Evolutionary conservation across 2,888 invertebrate genomes (phyloP).

Genomic region (Agelastica alni): DNA sequence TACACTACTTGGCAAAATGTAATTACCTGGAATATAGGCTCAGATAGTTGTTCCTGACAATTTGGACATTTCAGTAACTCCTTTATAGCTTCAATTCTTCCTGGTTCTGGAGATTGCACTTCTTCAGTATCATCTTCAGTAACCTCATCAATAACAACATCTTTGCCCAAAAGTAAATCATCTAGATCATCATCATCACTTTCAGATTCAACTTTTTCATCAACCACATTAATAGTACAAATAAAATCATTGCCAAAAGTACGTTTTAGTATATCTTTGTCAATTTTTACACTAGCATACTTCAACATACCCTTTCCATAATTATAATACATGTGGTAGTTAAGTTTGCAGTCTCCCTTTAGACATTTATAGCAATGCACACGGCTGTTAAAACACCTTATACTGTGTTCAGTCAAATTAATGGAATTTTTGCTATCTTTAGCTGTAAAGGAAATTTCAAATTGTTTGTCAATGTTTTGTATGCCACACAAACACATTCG

Average conservation of each 20-base stretch:
- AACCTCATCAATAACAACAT: conserved; percentile 31
- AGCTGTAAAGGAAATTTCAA: conserved; percentile 22
- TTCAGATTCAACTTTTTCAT: conserved; percentile 21
- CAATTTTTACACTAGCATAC: conserved; percentile 21
- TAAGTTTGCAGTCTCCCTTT: conserved; percentile 27
- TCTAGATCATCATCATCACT: conserved; percentile 27
- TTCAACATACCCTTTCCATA: conserved; percentile 28
- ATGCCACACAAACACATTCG: conserved; percentile 24
- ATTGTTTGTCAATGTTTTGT: conserved; percentile 22
- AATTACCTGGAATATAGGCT: conserved; percentile 21
- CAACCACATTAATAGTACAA: conserved; percentile 26
- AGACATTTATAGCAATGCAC: conserved; percentile 31
- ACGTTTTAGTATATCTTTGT: conserved; percentile 23
- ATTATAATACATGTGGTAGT: conserved; percentile 21
- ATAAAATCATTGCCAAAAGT: conserved; percentile 17
- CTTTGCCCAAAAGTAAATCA: conserved; percentile 24
- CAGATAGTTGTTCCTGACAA: conserved; percentile 24
- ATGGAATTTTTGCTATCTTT: conserved; percentile 22
- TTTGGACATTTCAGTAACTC: conserved; percentile 25
- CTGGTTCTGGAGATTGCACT: conserved; percentile 18
- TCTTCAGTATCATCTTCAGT: conserved; percentile 27
- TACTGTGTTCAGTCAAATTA: conserved; percentile 19
- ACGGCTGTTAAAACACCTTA: conserved; percentile 22
- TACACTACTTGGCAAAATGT: background rate
- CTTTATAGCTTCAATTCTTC: conserved; percentile 18